These are phyloP conservation scores for Enteromius argenteus DNA, from an alignment of 2,797 vertebrate species.

Conservation along the genomic window DNA sequence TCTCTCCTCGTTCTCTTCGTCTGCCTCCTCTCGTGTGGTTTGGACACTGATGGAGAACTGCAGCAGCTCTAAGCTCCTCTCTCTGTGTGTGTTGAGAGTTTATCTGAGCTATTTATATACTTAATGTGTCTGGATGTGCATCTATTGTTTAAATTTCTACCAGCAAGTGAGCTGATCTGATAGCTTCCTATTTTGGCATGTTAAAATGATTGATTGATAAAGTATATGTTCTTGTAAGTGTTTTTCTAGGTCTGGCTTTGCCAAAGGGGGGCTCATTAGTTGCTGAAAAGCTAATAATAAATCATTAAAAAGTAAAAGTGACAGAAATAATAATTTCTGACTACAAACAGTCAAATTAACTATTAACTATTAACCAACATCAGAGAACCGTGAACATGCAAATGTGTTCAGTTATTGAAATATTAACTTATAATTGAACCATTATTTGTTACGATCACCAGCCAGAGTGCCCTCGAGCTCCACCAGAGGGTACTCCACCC, in stretches of 20 bases:
- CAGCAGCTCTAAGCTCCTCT: background rate
- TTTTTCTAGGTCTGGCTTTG: background rate
- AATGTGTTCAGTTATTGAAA: background rate
- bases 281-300: background rate
- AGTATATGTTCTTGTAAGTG: background rate
- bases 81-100: background rate
- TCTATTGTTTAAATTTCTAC: background rate
- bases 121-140: background rate
- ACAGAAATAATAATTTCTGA: background rate
- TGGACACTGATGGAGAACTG: conserved; percentile 26
- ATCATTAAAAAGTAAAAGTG: background rate
- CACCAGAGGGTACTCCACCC: too few species aligned
- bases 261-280: background rate
- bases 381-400: background rate
- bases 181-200: background rate
- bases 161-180: background rate
- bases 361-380: background rate
- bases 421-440: background rate
- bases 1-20: background rate
- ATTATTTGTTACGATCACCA: background rate
- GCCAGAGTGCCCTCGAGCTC: too few species aligned
- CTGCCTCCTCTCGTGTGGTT: background rate
- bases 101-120: background rate
- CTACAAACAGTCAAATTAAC: background rate
- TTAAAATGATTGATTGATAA: background rate